Base-by-base conservation (phyloP, 2,113 vertebrate genomes). In the Orthonyx spaldingii region DNA sequence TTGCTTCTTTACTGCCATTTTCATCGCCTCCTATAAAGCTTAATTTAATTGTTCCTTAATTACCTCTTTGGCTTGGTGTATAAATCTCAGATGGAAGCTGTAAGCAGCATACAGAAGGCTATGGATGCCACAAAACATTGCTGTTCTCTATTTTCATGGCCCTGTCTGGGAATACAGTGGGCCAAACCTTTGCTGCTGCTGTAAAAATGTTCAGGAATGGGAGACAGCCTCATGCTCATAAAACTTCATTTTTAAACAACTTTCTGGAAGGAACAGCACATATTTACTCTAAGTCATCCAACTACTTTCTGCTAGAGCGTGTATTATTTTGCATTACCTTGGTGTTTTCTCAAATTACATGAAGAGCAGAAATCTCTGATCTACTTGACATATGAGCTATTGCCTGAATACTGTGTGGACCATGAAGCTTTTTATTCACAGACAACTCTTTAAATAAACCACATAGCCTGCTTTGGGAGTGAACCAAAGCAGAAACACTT, bases 11-110 rank as follows among this genome's bases (percentile, higher is more conserved):
- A 87, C 32, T 89, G 72, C 60, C 52, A 33, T 56, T 84, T 94
- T 94, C 77, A 75, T 91, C 9, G 7, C 80, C 50, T 87, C 65
- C 84, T 84, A 49, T 89, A 84, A 87, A 84, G 77, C 60, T 84
- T 87, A 84, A 87, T 95, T 95, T 95, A 95, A 94, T 94, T 89
- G 57, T 82, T 89, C 37, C 87, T 93, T 92, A 94, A 84, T 90
- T 94, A 89, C 76, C 39, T 78, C 39, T 92, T 94, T 94, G 56
- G 35, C 50, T 95, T 66, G 85, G 30, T 3, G 0, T 75, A 22
- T 92, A 76, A 75, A 89, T 96, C 72, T 96, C 69, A 35, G 64
- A 37, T 0, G 6, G 39, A 91, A 89, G 65, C n/a, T 91, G 33
- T 55, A 52, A 80, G n/a, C 47, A 88, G 60, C 13, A 18, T 61